Percentiles rank a stretch among this genome's conserved stretches.
Evolutionary conservation across 2,113 vertebrate genomes (phyloP).

Genomic region (Platichthys stellatus): DNA sequence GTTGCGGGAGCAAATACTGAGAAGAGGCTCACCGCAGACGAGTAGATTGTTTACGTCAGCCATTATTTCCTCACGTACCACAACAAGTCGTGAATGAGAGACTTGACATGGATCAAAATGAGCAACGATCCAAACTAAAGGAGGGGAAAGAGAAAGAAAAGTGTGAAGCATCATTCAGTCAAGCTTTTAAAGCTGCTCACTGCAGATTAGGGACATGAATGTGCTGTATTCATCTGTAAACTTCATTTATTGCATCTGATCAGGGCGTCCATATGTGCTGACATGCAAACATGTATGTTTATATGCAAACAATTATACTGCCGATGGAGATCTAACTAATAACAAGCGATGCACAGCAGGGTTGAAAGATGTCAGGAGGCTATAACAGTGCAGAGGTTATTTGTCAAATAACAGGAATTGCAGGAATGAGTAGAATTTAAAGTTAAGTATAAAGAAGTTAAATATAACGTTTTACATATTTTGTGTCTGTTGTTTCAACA

Average conservation of each 20-base stretch:
- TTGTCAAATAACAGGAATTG: background rate
- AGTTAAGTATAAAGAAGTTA: too few species aligned
- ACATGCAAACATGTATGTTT: background rate
- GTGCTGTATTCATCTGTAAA: background rate
- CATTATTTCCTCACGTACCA: constrained; percentile 20
- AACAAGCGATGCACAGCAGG: background rate
- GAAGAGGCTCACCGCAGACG: constrained; percentile 45
- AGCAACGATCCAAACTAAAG: too few species aligned
- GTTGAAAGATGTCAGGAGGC: background rate
- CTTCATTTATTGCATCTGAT: background rate
- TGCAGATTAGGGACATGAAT: too few species aligned
- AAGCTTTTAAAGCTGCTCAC: too few species aligned
- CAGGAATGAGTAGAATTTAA: too few species aligned
- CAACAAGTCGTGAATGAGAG: constrained; percentile 3
- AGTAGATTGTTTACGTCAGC: constrained; percentile 23
- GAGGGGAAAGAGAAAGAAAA: too few species aligned
- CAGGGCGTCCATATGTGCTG: background rate
- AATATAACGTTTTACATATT: too few species aligned
- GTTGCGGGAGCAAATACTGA: constrained; percentile 19
- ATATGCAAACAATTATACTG: constrained; percentile 4
- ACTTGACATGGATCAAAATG: too few species aligned
- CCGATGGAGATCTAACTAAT: background rate
- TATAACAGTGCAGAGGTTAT: background rate
- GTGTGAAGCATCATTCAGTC: too few species aligned
- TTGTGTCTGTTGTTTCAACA: too few species aligned